phyloP scores from a whole-genome alignment of 2,113 vertebrate genomes.

The Lasiurus borealis region DNA sequence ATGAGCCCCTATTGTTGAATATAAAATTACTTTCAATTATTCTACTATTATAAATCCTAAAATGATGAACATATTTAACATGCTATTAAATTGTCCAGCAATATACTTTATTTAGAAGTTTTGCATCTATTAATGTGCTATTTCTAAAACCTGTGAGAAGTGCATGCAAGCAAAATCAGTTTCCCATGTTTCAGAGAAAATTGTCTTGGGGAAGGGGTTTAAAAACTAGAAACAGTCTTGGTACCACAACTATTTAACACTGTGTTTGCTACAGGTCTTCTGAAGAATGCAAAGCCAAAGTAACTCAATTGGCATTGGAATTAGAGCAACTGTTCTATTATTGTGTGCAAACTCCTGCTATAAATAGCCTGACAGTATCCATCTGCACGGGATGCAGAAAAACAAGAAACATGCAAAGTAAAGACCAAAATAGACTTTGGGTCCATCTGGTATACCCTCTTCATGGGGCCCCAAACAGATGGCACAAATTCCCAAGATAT shows the following conservation, averaged over 20 bases:
- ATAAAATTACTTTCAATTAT: neutral
- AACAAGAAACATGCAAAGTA: conserved; percentile 76
- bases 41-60: neutral
- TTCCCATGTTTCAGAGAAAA: neutral
- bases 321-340: conserved; percentile 81
- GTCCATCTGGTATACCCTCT: conserved; percentile 74
- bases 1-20: neutral
- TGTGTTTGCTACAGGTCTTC: conserved; percentile 71
- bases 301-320: conserved; percentile 70
- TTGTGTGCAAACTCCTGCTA: conserved; percentile 81
- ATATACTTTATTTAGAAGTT: conserved; percentile 55
- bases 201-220: neutral
- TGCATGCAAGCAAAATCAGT: neutral
- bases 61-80: conserved; percentile 41
- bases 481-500: conserved; percentile 75
- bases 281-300: conserved; percentile 67
- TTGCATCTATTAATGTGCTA: neutral
- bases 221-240: neutral
- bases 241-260: conserved; percentile 54
- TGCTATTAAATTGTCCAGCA: neutral
- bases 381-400: conserved; percentile 81
- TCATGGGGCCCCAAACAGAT: conserved; percentile 72
- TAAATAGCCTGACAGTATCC: conserved; percentile 84
- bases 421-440: conserved; percentile 78
- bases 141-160: conserved; percentile 40